Evolutionary conservation across 2,888 invertebrate species (phyloP), one percentile per base, ranked within the genome.

Genomic region (Graphium colonna): DNA sequence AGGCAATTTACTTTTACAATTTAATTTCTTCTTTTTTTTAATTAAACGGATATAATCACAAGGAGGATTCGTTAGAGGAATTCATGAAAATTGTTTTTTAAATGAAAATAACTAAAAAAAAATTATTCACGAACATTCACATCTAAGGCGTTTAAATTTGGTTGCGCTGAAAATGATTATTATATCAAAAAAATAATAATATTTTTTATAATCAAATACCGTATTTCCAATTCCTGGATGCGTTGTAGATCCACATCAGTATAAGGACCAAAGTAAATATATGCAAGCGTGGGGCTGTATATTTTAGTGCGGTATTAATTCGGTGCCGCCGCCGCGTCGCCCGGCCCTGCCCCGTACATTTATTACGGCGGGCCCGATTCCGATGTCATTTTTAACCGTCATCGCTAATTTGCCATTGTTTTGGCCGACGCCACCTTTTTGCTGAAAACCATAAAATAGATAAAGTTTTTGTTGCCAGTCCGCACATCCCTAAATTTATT

Each of bases 381-480:
- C 65, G 72, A 73, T 79, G 77, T 86, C 83, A 87, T 86, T 88
- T 86, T 86, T 86, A 82, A 74, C 82, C 85, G 87, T 87, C 88
- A 86, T 74, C 79, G 73, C 87, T 88, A 88, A 89, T 89, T 88
- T 80, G 85, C 86, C 76, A 88, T 88, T 89, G 88, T 88, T 87
- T 87, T 79, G 74, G 69, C 71, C 71, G 87, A 87, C 86, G 87
- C 87, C 87, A 86, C 69, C 69, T 80, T 89, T 85, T 85, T 79
- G 70, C 74, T 67, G 61, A 75, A 81, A 83, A 88, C 86, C 89
- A 84, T 89, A 87, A 88, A 89, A 74, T 75, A 85, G 86, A 87
- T 87, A 86, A 82, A 48, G 49, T 76, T 76, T 81, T 76, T 76
- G 80, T 80, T 79, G 72, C 76, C 70, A 63, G 72, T 72, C 68